Base-by-base conservation (phyloP, 2,888 invertebrate species). In the Platerodrilus igneus region DNA sequence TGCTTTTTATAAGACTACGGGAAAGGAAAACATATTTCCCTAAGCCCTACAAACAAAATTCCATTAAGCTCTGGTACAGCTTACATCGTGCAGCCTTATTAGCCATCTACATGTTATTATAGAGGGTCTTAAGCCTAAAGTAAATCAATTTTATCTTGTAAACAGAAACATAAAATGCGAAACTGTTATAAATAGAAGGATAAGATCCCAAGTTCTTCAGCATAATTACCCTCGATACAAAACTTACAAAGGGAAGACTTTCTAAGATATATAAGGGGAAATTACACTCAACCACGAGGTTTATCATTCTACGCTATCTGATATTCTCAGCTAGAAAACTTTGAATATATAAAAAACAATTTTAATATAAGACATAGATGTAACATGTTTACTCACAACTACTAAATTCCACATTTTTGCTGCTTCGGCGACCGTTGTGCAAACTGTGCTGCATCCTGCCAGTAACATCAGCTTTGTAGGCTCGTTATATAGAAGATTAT, bases 401-500 rank as follows among this genome's bases (percentile, higher is more conserved):
- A 99, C 90, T 47, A 99, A 79, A 72, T 99, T 97, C 97, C 97
- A 99, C 91, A 97, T 96, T 73, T 94, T 95, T 38, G 97, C 97
- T 23, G 97, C 95, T 72, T 99, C 97, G 2, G 97, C 97, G 8
- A 99, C 95, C 26, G 97, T 95, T 13, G 99, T 99, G 62, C 97
- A 97, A 15, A 99, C 97, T 5, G 95, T 95, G 57, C 95, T 95
- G 69, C 99, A 99, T 34, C 99, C 99, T 22, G 93, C 92, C 33
- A 99, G 74, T 45, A 96, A 72, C 77, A 95, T 85, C 60, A 95
- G 74, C 72, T 95, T 97, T 64, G 89, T 89, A 10, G 95, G 95
- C 45, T 85, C 84, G 70, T 87, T 92, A 77, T 99, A 99, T 51
- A 99, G 79, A 48, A 99, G 77, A 72, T 99, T 95, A 77, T 97